Evolutionary conservation across 2,888 invertebrate species (phyloP).

Genomic region (Suillia variegata): DNA sequence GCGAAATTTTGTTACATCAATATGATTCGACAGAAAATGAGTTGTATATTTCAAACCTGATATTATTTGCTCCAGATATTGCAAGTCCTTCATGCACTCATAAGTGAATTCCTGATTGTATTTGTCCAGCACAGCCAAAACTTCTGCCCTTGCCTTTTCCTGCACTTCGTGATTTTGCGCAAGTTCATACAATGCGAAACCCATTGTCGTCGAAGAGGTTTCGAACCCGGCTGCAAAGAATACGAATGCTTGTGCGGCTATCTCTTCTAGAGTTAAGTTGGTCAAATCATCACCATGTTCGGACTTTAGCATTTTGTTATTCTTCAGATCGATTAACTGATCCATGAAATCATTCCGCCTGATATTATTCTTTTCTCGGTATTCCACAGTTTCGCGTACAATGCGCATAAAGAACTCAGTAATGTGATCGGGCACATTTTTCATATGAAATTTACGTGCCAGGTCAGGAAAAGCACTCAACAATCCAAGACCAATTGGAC

Average conservation of each 20-base stretch:
- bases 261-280: slow-evolving; percentile 47
- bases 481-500: slow-evolving; percentile 14
- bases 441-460: slow-evolving; percentile 38
- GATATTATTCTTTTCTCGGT: slow-evolving; percentile 51
- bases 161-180: slow-evolving; percentile 39
- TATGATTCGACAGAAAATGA: slow-evolving; percentile 54
- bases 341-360: slow-evolving; percentile 66
- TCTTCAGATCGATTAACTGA: slow-evolving; percentile 63
- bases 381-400: slow-evolving; percentile 38
- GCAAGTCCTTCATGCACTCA: slow-evolving; percentile 53
- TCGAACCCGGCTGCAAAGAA: slow-evolving; percentile 66
- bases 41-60: slow-evolving; percentile 50
- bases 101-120: slow-evolving; percentile 57
- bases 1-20: background rate
- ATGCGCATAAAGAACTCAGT: slow-evolving; percentile 61
- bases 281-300: slow-evolving; percentile 39
- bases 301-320: slow-evolving; percentile 46
- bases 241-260: slow-evolving; percentile 51
- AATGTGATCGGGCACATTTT: slow-evolving; percentile 36
- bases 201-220: slow-evolving; percentile 68
- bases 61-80: slow-evolving; percentile 62
- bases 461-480: slow-evolving; percentile 38
- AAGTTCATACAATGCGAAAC: slow-evolving; percentile 59
- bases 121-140: slow-evolving; percentile 42
- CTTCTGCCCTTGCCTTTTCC: slow-evolving; percentile 59